phyloP scores from a whole-genome alignment of 1,140 invertebrate genomes.

The Drosophila arizonae region DNA sequence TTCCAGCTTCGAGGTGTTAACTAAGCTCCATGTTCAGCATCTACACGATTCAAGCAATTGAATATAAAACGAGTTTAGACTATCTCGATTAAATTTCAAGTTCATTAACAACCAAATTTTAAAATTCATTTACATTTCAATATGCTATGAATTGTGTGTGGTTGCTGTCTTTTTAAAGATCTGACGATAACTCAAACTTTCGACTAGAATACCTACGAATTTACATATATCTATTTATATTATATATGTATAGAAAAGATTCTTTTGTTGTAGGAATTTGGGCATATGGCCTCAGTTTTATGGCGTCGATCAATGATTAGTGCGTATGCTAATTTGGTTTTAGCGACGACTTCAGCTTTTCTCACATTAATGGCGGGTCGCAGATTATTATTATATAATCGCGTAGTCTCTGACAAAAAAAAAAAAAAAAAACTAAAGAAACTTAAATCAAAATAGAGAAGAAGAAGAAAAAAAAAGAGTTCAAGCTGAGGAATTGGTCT shows the following conservation, averaged over 20 bases:
- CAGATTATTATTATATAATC: too few relatives aligned
- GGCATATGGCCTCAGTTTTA: conserved; percentile 14
- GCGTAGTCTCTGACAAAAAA: too few relatives aligned
- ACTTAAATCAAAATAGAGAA: conserved; percentile 14
- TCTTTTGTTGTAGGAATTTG: too few relatives aligned
- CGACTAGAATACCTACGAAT: not conserved
- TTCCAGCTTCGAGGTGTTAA: conserved; percentile 42
- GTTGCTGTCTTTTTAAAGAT: conserved; percentile 16
- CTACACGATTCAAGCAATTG: not conserved
- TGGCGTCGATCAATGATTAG: conserved; percentile 42
- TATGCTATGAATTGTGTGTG: conserved; percentile 24
- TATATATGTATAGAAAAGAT: too few relatives aligned
- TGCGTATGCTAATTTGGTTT: conserved; percentile 70
- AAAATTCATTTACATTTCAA: conserved; percentile 66
- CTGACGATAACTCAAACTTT: conserved; percentile 36
- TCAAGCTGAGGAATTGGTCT: conserved; percentile 13
- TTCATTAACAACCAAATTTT: conserved; percentile 72
- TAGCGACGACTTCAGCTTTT: conserved; percentile 33
- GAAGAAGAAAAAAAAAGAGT: conserved; percentile 14
- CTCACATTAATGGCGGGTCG: too few relatives aligned
- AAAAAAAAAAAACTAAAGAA: conserved; percentile 23
- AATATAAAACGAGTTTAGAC: conserved; percentile 62
- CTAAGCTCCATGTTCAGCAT: not conserved
- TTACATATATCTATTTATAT: not conserved
- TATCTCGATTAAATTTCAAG: conserved; percentile 44